Evolutionary conservation across 1,140 invertebrate species (phyloP).

Genomic region (Drosophila nikananu): DNA sequence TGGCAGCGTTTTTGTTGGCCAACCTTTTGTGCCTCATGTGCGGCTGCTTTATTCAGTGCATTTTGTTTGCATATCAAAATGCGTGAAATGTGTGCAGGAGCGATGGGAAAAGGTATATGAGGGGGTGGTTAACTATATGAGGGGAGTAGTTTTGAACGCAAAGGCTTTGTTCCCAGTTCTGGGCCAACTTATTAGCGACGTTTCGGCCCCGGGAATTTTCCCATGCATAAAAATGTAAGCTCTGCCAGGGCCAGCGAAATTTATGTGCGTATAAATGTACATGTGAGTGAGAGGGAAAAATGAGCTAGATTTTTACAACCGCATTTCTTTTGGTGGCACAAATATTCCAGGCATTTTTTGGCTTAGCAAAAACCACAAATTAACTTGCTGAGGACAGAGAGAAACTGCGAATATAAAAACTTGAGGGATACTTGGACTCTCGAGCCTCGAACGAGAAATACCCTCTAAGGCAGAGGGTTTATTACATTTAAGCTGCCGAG

Average conservation of each 20-base stretch:
- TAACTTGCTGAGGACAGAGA: constrained; percentile 52
- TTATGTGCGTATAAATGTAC: constrained; percentile 80
- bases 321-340: constrained; percentile 33
- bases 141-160: constrained; percentile 30
- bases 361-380: constrained; percentile 71
- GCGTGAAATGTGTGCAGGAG: constrained; percentile 70
- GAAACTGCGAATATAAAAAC: constrained; percentile 12
- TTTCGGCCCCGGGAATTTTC: constrained; percentile 67
- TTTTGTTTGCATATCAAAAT: constrained; percentile 82
- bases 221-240: constrained; percentile 80
- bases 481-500: background rate
- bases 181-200: constrained; percentile 75
- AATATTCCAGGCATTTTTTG: constrained; percentile 52
- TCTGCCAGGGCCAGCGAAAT: constrained; percentile 60
- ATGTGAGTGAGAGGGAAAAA: constrained; percentile 57
- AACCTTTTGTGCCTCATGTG: constrained; percentile 66
- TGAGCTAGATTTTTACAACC: constrained; percentile 68
- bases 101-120: constrained; percentile 10
- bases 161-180: constrained; percentile 57
- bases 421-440: background rate
- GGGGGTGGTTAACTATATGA: background rate
- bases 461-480: background rate
- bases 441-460: background rate
- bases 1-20: constrained; percentile 46
- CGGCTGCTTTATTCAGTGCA: constrained; percentile 73